Conservation (phyloP, 2,888 invertebrate genomes). For the Phorcus lineatus region DNA sequence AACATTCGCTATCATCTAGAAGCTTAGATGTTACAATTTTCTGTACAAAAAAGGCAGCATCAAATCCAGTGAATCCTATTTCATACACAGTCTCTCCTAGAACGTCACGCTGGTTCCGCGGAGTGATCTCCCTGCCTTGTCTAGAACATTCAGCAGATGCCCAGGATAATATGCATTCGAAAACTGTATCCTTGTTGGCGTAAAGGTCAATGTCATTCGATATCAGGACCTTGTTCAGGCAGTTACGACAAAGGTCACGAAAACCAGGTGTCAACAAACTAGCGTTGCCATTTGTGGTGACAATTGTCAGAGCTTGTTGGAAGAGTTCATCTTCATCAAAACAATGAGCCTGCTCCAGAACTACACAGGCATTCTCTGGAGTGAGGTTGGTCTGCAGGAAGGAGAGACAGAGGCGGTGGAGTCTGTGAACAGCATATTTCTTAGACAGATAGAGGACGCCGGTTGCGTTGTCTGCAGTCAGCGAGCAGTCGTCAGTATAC, state of each 20-base stretch:
- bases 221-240: neutral
- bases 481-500: neutral
- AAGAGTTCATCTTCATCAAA: constrained; percentile 11
- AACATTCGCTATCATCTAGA: neutral
- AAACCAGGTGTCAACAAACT: neutral
- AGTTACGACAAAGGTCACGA: neutral
- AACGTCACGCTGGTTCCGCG: neutral
- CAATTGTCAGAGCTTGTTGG: neutral
- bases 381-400: neutral
- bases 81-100: neutral
- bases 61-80: neutral
- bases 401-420: neutral
- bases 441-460: constrained; percentile 14
- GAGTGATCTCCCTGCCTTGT: neutral
- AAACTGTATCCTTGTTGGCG: neutral
- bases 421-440: constrained; percentile 11
- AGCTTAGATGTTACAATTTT: too few species aligned
- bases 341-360: constrained; percentile 3
- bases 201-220: neutral
- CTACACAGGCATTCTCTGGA: constrained; percentile 12
- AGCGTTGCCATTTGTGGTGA: neutral
- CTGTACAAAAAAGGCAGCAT: too few species aligned
- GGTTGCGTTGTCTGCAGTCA: neutral
- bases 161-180: neutral
- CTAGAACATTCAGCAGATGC: neutral